phyloP scores from a whole-genome alignment of 2,888 invertebrate species.

The Saturnia pavonia region DNA sequence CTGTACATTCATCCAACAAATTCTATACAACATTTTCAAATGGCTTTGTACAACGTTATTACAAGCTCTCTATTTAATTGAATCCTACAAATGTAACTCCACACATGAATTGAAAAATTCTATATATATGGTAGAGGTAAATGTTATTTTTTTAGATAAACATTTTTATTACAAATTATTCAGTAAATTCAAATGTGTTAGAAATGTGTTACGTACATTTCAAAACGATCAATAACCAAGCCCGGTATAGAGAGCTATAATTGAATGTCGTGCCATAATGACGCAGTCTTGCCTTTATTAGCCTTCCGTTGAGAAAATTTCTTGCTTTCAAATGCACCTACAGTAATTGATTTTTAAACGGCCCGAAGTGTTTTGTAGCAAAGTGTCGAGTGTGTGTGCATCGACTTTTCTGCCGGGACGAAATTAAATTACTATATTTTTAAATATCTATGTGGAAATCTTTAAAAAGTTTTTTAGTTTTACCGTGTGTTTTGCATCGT shows the following conservation, averaged over 20 bases:
- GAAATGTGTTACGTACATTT: not conserved
- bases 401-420: not conserved
- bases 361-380: not conserved
- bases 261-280: constrained; percentile 18
- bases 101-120: too few species aligned
- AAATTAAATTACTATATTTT: not conserved
- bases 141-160: not conserved
- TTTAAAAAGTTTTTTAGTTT: too few species aligned
- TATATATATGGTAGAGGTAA: too few species aligned
- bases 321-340: constrained; percentile 10
- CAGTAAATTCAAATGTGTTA: not conserved
- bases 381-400: not conserved
- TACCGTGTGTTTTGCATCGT: too few species aligned
- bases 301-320: constrained; percentile 5
- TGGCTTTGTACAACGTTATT: constrained; percentile 34
- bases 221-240: not conserved
- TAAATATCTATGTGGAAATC: not conserved
- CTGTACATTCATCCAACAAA: constrained; percentile 29
- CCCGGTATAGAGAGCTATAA: constrained; percentile 1
- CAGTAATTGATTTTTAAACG: constrained; percentile 18
- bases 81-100: too few species aligned
- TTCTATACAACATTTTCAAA: constrained; percentile 43
- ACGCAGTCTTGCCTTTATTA: constrained; percentile 13
- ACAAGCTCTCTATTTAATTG: too few species aligned
- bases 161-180: not conserved